Conservation (phyloP, 2,113 vertebrate genomes). For the Coryphaenoides rupestris region DNA sequence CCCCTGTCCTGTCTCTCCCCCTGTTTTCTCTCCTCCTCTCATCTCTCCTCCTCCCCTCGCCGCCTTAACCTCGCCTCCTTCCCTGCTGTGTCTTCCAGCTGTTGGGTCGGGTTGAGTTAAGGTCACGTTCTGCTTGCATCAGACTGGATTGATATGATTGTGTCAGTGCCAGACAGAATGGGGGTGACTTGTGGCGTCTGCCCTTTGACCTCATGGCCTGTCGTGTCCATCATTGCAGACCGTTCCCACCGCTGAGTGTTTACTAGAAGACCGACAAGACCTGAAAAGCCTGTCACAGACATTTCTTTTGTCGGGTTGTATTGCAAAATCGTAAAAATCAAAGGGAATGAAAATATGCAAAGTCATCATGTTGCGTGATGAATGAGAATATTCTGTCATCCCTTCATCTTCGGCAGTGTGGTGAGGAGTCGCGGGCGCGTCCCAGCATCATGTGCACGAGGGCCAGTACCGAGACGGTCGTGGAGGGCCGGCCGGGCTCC, state of each 20-base stretch:
- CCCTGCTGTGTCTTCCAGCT: slow-evolving; percentile 18
- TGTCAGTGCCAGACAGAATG: slow-evolving; percentile 15
- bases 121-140: slow-evolving; percentile 36
- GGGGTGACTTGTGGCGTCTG: slow-evolving; percentile 20
- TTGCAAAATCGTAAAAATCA: too few species aligned
- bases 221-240: neutral
- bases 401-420: slow-evolving; percentile 58
- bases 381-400: neutral
- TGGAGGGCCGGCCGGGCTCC: slow-evolving; percentile 72
- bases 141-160: slow-evolving; percentile 23
- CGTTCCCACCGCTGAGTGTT: neutral
- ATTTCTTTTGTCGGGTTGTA: too few species aligned
- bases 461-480: slow-evolving; percentile 54
- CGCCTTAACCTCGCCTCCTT: too few species aligned
- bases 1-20: neutral
- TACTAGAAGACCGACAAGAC: too few species aligned
- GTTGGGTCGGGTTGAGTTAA: slow-evolving; percentile 40
- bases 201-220: slow-evolving; percentile 19
- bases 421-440: slow-evolving; percentile 66
- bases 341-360: too few species aligned
- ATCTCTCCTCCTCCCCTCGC: neutral
- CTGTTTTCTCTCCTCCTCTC: neutral
- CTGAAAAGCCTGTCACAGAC: too few species aligned
- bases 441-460: slow-evolving; percentile 79
- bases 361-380: too few species aligned